Conservation (phyloP, 2,888 invertebrate species). For the Cephus pygmeus region DNA sequence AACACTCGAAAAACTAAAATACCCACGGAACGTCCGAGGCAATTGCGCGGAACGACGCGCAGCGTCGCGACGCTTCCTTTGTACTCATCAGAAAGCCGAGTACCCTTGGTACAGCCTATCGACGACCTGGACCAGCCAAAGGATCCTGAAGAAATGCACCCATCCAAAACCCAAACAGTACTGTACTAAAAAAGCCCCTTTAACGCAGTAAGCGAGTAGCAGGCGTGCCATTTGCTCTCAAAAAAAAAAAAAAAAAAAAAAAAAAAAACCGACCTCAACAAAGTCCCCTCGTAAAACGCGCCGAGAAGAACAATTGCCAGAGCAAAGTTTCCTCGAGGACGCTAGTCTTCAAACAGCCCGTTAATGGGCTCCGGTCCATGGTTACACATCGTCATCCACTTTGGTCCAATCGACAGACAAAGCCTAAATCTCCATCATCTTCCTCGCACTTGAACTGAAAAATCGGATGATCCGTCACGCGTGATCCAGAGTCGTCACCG, state of each 20-base stretch:
- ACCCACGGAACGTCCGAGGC: background rate
- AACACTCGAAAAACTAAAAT: background rate
- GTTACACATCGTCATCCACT: slow-evolving; percentile 6
- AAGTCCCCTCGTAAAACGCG: slow-evolving; percentile 44
- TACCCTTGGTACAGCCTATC: too few relatives aligned
- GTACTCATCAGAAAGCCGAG: too few relatives aligned
- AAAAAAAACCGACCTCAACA: slow-evolving; percentile 29
- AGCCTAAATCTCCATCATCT: background rate
- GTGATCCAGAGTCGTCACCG: background rate
- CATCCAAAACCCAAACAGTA: too few relatives aligned
- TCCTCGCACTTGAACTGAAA: background rate
- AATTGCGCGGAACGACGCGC: background rate
- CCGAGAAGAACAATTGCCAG: slow-evolving; percentile 23
- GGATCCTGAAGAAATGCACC: too few relatives aligned
- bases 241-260: background rate
- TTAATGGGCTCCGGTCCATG: slow-evolving; percentile 37
- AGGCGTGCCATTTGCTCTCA: too few relatives aligned
- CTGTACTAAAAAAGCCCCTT: too few relatives aligned
- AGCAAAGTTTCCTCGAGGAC: slow-evolving; percentile 35
- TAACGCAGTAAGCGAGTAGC: too few relatives aligned
- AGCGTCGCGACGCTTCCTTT: too few relatives aligned
- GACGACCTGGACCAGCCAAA: too few relatives aligned
- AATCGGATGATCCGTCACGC: background rate
- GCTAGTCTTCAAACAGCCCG: slow-evolving; percentile 43
- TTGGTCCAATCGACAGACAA: background rate